These are phyloP conservation scores for Rhinolophus sinicus DNA, from an alignment of 2,113 vertebrate genomes.

Conservation along the genomic window DNA sequence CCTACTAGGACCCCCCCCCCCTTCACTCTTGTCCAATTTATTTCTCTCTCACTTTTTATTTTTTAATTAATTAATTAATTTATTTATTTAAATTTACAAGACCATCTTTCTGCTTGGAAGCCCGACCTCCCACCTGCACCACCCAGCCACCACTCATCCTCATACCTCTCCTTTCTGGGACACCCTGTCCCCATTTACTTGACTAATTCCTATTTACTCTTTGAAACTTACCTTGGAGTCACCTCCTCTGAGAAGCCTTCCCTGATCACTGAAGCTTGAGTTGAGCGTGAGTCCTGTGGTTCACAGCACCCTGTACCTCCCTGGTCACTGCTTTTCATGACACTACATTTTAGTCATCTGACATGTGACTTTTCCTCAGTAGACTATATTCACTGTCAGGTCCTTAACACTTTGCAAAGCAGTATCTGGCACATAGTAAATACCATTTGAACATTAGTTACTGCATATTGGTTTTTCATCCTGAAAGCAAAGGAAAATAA, in stretches of 20 bases:
- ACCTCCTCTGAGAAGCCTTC: background rate
- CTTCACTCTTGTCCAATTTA: background rate
- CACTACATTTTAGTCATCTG: background rate
- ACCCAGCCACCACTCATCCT: no score
- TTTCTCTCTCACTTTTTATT: background rate
- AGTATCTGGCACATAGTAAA: background rate
- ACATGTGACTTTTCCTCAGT: background rate
- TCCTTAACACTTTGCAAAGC: background rate
- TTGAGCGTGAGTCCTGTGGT: background rate
- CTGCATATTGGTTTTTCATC: background rate
- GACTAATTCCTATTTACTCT: background rate
- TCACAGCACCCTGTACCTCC: background rate
- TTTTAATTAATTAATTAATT: no score
- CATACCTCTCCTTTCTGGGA: background rate
- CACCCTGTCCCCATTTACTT: background rate
- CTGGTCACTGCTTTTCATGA: rapidly evolving
- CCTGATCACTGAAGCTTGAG: background rate
- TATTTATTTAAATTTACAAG: background rate
- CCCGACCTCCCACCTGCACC: background rate
- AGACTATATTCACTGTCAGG: background rate
- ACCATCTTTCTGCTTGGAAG: background rate
- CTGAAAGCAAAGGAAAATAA: background rate
- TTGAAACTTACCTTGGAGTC: background rate
- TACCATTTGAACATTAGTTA: background rate
- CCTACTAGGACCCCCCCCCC: rapidly evolving